Percentiles rank a stretch among this genome's conserved stretches.
phyloP scores from a whole-genome alignment of 2,888 invertebrate genomes.

The Galeruca laticollis region DNA sequence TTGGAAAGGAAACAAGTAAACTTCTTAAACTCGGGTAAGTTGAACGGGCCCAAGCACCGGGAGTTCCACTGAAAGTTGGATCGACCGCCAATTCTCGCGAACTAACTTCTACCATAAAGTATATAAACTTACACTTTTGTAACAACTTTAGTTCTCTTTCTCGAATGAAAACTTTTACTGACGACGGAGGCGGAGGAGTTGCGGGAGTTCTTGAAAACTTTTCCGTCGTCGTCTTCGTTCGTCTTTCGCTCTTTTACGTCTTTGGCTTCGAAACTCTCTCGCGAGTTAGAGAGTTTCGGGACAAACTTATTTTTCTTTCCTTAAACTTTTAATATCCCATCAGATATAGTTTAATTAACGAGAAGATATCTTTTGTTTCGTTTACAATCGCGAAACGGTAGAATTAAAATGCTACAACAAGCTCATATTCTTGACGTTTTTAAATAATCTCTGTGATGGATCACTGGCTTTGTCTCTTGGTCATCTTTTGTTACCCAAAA shows the following conservation, averaged over 20 bases:
- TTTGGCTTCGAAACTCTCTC: constrained; percentile 27
- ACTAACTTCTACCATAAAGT: constrained; percentile 68
- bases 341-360: constrained; percentile 62
- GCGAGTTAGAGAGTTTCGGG: constrained; percentile 35
- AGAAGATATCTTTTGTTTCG: constrained; percentile 57
- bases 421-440: too few relatives aligned
- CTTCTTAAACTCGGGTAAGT: constrained; percentile 20
- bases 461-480: too few relatives aligned
- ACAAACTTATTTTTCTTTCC: constrained; percentile 27
- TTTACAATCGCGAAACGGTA: too few relatives aligned
- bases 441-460: too few relatives aligned
- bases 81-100: constrained; percentile 54
- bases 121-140: constrained; percentile 69
- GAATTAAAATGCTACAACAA: too few relatives aligned
- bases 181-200: constrained; percentile 54
- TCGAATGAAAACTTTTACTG: constrained; percentile 60
- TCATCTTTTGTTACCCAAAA: too few relatives aligned
- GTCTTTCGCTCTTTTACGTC: constrained; percentile 14
- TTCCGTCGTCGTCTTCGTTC: constrained; percentile 47
- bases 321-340: constrained; percentile 57
- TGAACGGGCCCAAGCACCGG: constrained; percentile 18
- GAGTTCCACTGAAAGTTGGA: constrained; percentile 21
- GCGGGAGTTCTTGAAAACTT: constrained; percentile 60
- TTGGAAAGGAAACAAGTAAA: constrained; percentile 17
- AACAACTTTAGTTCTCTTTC: constrained; percentile 65